A percentile compares a stretch with the other conserved stretches of the same genome.
Conservation (phyloP, 1,140 invertebrate genomes). For the Chymomyza costata region DNA sequence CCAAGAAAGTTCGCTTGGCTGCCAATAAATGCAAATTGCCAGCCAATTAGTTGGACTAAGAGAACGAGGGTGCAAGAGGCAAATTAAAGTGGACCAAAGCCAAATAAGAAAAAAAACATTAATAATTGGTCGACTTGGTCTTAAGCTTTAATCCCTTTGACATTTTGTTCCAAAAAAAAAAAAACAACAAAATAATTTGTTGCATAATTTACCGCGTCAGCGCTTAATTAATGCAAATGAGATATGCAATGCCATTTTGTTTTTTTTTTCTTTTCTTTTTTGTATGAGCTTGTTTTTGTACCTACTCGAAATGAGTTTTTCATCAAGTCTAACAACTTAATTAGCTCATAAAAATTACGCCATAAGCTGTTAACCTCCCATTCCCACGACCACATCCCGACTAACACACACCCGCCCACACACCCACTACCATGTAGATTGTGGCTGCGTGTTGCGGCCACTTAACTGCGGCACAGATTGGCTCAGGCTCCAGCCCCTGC, state of each 20-base stretch:
- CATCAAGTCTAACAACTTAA: slow-evolving; percentile 72
- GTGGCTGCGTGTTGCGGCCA: slow-evolving; percentile 52
- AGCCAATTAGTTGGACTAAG: slow-evolving; percentile 45
- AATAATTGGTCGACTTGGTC: slow-evolving; percentile 34
- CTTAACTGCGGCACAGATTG: slow-evolving; percentile 69
- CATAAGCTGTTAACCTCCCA: slow-evolving; percentile 58
- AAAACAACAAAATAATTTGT: slow-evolving; percentile 16
- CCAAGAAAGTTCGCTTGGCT: slow-evolving; percentile 11
- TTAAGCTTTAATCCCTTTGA: not conserved
- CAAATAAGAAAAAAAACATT: too few species aligned
- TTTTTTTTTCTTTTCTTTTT: too few species aligned
- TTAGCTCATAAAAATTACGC: slow-evolving; percentile 72
- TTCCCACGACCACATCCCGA: too few species aligned
- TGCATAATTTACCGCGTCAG: not conserved
- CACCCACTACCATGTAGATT: not conserved
- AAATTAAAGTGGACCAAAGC: not conserved
- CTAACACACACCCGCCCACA: slow-evolving; percentile 7
- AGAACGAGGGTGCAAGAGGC: slow-evolving; percentile 1
- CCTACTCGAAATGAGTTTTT: slow-evolving; percentile 62
- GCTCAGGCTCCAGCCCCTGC: slow-evolving; percentile 28
- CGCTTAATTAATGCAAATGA: slow-evolving; percentile 68
- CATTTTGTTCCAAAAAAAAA: slow-evolving; percentile 19
- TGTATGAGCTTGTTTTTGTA: too few species aligned
- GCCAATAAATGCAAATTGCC: slow-evolving; percentile 65
- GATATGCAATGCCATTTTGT: slow-evolving; percentile 43